These are phyloP conservation scores for Bugula neritina DNA, from an alignment of 2,888 invertebrate species.

Conservation along the genomic window DNA sequence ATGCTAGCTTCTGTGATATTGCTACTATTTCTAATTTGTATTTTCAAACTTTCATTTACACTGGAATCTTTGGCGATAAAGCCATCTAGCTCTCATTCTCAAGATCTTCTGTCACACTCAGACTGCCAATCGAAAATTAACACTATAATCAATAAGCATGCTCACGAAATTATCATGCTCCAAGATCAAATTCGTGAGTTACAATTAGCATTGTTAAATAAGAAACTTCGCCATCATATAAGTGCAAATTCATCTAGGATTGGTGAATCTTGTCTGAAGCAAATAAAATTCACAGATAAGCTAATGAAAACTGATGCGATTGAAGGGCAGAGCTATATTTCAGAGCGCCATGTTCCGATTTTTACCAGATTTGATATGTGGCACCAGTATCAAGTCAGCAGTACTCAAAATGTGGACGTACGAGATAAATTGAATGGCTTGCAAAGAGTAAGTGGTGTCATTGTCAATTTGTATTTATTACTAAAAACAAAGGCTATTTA, in stretches of 20 bases:
- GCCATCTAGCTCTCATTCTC: too few species aligned
- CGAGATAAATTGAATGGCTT: slow-evolving; percentile 9
- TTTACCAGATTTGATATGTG: slow-evolving; percentile 15
- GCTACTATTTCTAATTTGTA: background rate
- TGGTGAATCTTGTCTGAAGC: background rate
- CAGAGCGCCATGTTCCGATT: slow-evolving; percentile 3
- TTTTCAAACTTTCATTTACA: background rate
- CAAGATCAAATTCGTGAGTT: slow-evolving; percentile 21
- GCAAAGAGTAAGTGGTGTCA: slow-evolving; percentile 24
- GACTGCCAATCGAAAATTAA: background rate
- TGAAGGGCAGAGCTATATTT: background rate
- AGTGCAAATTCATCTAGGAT: background rate
- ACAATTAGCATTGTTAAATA: background rate
- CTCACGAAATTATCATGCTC: background rate
- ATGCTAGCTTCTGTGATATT: background rate
- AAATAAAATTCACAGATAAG: background rate
- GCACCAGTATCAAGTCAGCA: background rate
- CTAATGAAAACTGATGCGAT: background rate
- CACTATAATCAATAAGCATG: background rate
- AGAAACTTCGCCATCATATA: background rate
- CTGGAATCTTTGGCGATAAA: background rate
- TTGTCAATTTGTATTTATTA: too few species aligned
- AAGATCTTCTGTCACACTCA: background rate
- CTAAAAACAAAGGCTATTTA: too few species aligned
- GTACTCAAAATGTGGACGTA: background rate